These are phyloP conservation scores for Triops cancriformis DNA, from an alignment of 1,140 invertebrate genomes.

Conservation along the genomic window DNA sequence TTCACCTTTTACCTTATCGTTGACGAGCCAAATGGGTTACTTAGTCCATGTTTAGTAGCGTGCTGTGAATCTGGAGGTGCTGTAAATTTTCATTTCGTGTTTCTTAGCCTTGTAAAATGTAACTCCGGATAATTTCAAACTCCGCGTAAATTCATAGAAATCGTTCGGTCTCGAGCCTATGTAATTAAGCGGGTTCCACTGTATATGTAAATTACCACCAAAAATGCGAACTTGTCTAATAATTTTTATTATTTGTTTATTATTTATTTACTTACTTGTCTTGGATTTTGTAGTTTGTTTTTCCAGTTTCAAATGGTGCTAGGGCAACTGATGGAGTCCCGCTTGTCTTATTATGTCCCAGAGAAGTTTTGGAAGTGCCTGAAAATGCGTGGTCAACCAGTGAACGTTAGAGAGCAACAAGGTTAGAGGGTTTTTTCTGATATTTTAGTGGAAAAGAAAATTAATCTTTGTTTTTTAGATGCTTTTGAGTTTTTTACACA, in stretches of 20 bases:
- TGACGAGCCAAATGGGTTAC: no score
- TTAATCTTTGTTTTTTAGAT: conserved; percentile 36
- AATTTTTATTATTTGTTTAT: background rate
- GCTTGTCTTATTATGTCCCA: conserved; percentile 52
- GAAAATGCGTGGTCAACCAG: conserved; percentile 47
- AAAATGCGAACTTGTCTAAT: background rate
- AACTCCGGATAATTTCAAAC: no score
- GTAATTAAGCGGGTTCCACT: no score
- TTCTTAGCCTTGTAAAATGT: no score
- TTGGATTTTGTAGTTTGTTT: conserved; percentile 36
- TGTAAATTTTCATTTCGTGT: no score
- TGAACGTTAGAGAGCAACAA: conserved; percentile 53
- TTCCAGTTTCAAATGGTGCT: conserved; percentile 50
- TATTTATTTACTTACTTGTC: background rate
- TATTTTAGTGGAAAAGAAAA: background rate
- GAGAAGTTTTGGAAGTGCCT: conserved; percentile 52
- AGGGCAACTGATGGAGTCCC: conserved; percentile 48
- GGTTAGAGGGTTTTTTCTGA: conserved; percentile 24
- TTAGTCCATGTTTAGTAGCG: no score
- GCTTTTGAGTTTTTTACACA: conserved; percentile 51
- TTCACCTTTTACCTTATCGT: no score
- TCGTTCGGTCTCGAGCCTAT: no score
- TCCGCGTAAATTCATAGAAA: no score
- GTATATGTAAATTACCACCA: background rate
- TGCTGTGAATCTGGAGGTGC: no score